Conservation (phyloP, 2,113 vertebrate genomes). For the Cyprinus carpio region DNA sequence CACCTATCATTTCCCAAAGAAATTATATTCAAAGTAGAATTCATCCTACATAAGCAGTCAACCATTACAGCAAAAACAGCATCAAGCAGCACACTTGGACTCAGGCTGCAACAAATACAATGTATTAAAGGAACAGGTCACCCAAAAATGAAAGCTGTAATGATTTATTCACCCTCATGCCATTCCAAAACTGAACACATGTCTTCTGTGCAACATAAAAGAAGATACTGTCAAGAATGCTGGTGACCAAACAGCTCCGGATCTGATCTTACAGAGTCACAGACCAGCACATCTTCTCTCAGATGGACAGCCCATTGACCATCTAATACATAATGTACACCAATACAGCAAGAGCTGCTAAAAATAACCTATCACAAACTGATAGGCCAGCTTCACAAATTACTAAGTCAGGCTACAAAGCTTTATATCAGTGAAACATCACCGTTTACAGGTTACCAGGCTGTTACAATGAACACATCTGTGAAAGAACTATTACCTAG, state of each 20-base stretch:
- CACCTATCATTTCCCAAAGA: constrained; percentile 30
- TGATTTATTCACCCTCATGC: neutral
- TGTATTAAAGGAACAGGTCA: neutral
- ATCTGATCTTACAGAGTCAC: constrained; percentile 10
- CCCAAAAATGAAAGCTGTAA: too few relatives aligned
- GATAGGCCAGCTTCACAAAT: neutral
- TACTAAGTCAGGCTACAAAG: neutral
- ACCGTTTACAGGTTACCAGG: neutral
- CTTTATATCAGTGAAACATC: neutral
- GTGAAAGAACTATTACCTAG: neutral
- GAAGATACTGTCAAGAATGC: neutral
- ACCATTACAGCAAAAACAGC: neutral
- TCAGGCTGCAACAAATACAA: neutral
- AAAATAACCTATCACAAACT: neutral
- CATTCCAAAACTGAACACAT: neutral
- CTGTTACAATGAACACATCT: neutral
- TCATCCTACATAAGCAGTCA: neutral
- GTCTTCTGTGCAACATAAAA: neutral
- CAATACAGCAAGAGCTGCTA: neutral
- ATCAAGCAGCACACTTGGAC: neutral
- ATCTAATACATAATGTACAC: neutral
- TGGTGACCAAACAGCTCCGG: neutral
- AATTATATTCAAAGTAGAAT: neutral
- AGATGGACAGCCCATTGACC: neutral
- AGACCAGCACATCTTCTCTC: neutral